Conservation (phyloP, 1,140 invertebrate genomes). For the Geopemphigus sp. region DNA sequence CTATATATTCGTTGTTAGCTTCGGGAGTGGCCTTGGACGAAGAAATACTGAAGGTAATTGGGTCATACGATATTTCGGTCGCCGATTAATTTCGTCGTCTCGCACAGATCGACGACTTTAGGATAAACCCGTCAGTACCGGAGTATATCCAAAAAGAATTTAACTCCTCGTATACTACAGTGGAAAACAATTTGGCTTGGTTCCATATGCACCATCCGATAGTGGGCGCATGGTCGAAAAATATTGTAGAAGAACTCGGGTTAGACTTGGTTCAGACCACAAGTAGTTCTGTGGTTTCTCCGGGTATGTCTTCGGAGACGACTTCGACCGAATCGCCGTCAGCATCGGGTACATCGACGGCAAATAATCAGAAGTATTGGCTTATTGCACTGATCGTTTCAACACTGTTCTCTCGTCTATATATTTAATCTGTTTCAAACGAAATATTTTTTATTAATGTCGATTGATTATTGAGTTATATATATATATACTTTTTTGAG, state of each 20-base stretch:
- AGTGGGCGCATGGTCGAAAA: neutral
- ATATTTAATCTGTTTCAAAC: too few species aligned
- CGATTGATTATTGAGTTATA: too few species aligned
- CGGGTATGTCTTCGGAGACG: neutral
- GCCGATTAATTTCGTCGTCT: neutral
- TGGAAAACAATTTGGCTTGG: conserved; percentile 6
- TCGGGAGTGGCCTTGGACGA: neutral
- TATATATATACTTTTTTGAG: too few species aligned
- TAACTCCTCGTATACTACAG: neutral
- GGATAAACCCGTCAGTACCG: neutral
- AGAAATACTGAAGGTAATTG: neutral
- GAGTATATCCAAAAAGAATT: neutral
- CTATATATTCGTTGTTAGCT: neutral
- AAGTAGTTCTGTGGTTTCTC: too few species aligned
- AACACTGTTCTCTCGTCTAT: too few species aligned
- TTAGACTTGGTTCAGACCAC: neutral
- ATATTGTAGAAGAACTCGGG: neutral
- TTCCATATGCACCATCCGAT: neutral
- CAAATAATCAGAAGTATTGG: neutral
- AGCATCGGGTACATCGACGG: too few species aligned
- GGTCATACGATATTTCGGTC: too few species aligned
- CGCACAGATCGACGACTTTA: conserved; percentile 1
- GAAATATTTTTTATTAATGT: too few species aligned
- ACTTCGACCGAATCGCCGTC: neutral
- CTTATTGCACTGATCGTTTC: too few species aligned